These are phyloP conservation scores for Rhodinocichla rosea DNA, from an alignment of 2,113 vertebrate species.

Conservation along the genomic window DNA sequence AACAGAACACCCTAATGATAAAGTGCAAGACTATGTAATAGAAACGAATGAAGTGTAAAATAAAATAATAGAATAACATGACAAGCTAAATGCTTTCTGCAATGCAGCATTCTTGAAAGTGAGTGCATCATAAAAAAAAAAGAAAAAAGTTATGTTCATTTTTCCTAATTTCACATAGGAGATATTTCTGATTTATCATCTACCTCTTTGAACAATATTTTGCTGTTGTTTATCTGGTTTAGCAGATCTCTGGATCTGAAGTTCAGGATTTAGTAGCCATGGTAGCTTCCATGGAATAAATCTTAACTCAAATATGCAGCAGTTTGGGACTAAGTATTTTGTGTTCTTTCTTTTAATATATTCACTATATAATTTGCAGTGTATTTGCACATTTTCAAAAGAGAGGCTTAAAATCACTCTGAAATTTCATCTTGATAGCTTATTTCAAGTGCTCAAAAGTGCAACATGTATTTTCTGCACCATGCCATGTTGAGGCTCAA, in stretches of 20 bases:
- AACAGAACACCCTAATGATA: conserved; percentile 59
- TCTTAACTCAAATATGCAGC: neutral
- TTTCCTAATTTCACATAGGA: conserved; percentile 47
- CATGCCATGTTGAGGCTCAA: neutral
- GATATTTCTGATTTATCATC: neutral
- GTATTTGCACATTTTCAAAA: neutral
- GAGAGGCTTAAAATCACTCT: neutral
- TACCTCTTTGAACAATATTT: neutral
- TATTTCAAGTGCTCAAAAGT: neutral
- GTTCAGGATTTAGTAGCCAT: neutral
- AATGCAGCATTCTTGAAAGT: conserved; percentile 33
- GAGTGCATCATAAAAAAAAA: conserved; percentile 7
- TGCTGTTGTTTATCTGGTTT: neutral
- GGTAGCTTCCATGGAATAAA: neutral
- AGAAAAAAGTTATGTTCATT: neutral
- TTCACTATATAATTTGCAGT: neutral
- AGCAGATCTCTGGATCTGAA: neutral
- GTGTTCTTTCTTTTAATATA: neutral
- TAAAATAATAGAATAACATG: conserved; percentile 69
- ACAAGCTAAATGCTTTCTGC: conserved; percentile 57
- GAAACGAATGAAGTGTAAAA: conserved; percentile 74
- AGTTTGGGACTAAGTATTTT: neutral
- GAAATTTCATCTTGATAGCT: neutral
- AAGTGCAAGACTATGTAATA: conserved; percentile 60
- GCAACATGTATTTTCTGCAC: neutral